Evolutionary conservation across 2,888 invertebrate genomes (phyloP).

Genomic region (Drosophila nigritarsus): DNA sequence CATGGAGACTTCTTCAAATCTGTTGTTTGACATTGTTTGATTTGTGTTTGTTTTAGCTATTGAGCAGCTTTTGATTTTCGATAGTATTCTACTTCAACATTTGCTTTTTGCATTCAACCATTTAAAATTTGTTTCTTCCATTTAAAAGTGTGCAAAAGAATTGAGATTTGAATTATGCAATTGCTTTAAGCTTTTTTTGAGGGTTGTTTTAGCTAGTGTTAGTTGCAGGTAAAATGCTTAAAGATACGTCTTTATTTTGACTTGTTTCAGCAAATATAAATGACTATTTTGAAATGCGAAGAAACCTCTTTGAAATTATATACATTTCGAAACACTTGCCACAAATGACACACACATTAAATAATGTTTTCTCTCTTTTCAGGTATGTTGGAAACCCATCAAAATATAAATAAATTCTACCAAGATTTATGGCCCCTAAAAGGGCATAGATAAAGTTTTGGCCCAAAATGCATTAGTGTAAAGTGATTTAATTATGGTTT

Average conservation of each 20-base stretch:
- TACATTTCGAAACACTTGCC: neutral
- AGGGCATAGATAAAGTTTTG: neutral
- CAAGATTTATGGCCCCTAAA: neutral
- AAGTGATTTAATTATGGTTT: constrained; percentile 31
- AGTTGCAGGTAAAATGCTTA: neutral
- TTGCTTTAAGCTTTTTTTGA: constrained; percentile 1
- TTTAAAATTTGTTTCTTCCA: constrained; percentile 26
- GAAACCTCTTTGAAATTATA: too few species aligned
- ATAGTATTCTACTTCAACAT: constrained; percentile 2
- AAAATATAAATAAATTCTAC: neutral
- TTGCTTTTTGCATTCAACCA: constrained; percentile 30
- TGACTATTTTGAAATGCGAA: neutral
- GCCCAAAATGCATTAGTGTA: constrained; percentile 5
- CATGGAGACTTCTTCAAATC: constrained; percentile 8
- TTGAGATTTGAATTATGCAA: constrained; percentile 13
- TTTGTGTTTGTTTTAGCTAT: constrained; percentile 20
- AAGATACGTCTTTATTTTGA: neutral
- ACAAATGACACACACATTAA: neutral
- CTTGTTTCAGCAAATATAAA: neutral
- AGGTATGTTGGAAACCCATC: constrained; percentile 7
- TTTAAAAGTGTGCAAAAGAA: constrained; percentile 4
- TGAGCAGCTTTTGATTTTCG: constrained; percentile 13
- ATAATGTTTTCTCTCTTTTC: constrained; percentile 3
- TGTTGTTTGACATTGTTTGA: neutral
- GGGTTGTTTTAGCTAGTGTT: neutral